Percentiles rank a stretch among this genome's conserved stretches.
These are phyloP conservation scores for Dicaeum eximium DNA, from an alignment of 2,113 vertebrate species.

Conservation along the genomic window DNA sequence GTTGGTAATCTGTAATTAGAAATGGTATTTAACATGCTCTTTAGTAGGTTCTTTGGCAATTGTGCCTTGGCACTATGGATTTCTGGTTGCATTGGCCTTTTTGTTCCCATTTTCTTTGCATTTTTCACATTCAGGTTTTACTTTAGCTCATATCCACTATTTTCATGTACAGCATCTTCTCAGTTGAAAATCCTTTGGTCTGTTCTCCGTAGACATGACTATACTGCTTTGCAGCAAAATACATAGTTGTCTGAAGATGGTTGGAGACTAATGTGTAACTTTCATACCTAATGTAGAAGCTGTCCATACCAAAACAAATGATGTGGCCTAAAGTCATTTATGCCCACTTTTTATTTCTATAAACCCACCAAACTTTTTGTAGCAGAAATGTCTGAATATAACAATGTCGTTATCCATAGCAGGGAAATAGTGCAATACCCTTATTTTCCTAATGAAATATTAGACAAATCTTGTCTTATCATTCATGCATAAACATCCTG, in stretches of 20 bases:
- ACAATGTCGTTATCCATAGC: accelerated
- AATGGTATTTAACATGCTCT: neutral
- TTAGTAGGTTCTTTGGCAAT: neutral
- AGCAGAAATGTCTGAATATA: neutral
- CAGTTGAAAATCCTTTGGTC: neutral
- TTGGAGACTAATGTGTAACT: neutral
- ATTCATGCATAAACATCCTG: neutral
- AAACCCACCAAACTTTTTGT: neutral
- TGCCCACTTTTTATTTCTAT: neutral
- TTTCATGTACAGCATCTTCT: neutral
- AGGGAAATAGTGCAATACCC: neutral
- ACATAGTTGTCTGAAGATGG: neutral
- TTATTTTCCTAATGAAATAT: neutral
- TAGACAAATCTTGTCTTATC: neutral
- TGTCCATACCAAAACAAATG: neutral
- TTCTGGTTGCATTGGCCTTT: neutral
- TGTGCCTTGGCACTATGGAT: neutral
- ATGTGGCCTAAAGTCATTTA: neutral
- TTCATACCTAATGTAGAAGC: neutral
- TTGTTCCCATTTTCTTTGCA: neutral
- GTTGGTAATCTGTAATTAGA: neutral
- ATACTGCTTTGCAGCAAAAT: neutral
- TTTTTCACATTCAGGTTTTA: neutral
- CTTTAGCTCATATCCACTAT: neutral
- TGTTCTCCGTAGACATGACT: neutral